These are phyloP conservation scores for Myotis yumanensis DNA, from an alignment of 2,113 vertebrate genomes.

Conservation along the genomic window DNA sequence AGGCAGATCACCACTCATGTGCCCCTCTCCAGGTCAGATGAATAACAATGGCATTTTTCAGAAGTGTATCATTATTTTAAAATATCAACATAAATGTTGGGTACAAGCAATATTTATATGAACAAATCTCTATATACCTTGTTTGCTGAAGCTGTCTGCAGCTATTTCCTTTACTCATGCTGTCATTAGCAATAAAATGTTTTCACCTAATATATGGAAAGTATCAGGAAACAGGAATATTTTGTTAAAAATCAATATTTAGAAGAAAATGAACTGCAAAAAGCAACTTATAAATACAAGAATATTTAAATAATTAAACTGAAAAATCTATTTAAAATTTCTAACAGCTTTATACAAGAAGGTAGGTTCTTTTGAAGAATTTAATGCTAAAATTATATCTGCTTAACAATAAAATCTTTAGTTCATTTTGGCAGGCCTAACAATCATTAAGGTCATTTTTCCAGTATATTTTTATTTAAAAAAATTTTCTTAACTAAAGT, in stretches of 20 bases:
- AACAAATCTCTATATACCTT: neutral
- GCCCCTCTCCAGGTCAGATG: neutral
- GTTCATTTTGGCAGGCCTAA: neutral
- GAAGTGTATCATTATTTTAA: neutral
- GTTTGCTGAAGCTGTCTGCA: neutral
- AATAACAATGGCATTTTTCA: neutral
- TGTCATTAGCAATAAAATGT: constrained; percentile 9
- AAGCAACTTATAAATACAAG: neutral
- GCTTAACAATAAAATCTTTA: neutral
- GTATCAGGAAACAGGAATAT: neutral
- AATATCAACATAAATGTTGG: neutral
- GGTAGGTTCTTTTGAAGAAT: neutral
- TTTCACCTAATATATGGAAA: constrained; percentile 1
- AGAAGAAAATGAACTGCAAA: neutral
- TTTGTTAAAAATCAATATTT: neutral
- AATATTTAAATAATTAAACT: neutral
- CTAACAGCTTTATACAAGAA: neutral
- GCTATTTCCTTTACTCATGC: neutral
- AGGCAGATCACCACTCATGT: neutral
- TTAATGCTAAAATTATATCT: constrained; percentile 1
- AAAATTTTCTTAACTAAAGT: neutral
- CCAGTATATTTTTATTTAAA: neutral
- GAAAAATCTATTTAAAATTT: neutral
- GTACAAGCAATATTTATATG: neutral
- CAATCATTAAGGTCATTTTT: neutral